Evolutionary conservation across 2,888 invertebrate species (phyloP).

Genomic region (Troides oblongomaculatus): DNA sequence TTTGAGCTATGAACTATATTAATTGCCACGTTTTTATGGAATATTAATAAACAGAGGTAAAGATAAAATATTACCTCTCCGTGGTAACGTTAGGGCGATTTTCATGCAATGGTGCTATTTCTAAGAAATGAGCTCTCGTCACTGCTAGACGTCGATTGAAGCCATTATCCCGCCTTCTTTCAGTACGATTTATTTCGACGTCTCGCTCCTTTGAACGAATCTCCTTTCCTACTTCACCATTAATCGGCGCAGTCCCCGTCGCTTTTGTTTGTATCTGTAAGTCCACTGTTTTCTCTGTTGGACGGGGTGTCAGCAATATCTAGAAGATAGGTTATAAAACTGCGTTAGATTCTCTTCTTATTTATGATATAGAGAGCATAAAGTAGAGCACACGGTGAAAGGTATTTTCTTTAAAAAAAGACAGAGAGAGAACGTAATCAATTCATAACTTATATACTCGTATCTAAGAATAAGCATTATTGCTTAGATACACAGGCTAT

Average conservation of each 20-base stretch:
- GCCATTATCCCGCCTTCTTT: slow-evolving; percentile 16
- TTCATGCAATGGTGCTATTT: slow-evolving; percentile 41
- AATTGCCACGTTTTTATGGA: no score
- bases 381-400: no score
- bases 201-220: slow-evolving; percentile 4
- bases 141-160: slow-evolving; percentile 31
- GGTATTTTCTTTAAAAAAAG: no score
- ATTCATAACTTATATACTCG: no score
- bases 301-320: slow-evolving; percentile 27
- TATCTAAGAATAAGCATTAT: no score
- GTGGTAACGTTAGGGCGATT: slow-evolving; percentile 38
- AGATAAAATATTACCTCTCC: slow-evolving; percentile 39
- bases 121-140: slow-evolving; percentile 40
- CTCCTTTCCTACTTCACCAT: slow-evolving; percentile 1
- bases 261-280: slow-evolving; percentile 24
- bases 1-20: no score
- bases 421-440: no score
- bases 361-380: no score
- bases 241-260: slow-evolving; percentile 18
- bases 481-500: no score
- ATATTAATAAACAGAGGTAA: not conserved
- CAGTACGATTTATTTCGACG: slow-evolving; percentile 10
- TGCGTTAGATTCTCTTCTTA: not conserved
- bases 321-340: not conserved
- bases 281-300: slow-evolving; percentile 22